phyloP scores from a whole-genome alignment of 2,797 vertebrate genomes.

The Sebastes baramenuke region DNA sequence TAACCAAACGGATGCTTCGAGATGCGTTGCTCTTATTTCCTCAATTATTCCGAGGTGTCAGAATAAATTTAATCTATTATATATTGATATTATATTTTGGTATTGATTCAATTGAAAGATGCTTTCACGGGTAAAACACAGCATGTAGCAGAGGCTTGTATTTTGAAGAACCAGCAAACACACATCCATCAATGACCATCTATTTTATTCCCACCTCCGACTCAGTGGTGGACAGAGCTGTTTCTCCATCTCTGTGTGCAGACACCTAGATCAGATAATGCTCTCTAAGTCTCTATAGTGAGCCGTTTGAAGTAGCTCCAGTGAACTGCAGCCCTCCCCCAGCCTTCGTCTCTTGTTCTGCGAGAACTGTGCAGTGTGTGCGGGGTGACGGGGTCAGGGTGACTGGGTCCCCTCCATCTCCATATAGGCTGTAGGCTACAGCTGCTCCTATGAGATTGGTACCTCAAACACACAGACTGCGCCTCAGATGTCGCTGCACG shows the following conservation, averaged over 20 bases:
- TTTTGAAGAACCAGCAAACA: not conserved
- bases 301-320: constrained; percentile 75
- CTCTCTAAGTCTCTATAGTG: constrained; percentile 74
- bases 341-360: constrained; percentile 70
- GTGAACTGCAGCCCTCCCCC: constrained; percentile 62
- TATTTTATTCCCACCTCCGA: constrained; percentile 43
- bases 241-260: constrained; percentile 59
- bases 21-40: not conserved
- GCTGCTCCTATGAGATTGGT: constrained; percentile 81
- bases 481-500: constrained; percentile 71
- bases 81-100: not conserved
- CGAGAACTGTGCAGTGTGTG: constrained; percentile 69
- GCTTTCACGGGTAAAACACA: not conserved
- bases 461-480: constrained; percentile 75
- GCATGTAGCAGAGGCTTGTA: not conserved
- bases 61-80: not conserved
- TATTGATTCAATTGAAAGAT: not conserved
- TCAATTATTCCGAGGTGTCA: not conserved
- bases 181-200: not conserved
- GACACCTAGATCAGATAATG: constrained; percentile 75
- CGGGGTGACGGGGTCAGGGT: constrained; percentile 77
- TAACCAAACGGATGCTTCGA: not conserved
- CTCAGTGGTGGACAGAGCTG: constrained; percentile 42
- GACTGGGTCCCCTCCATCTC: constrained; percentile 78
- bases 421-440: constrained; percentile 84